Conservation (phyloP, 2,888 invertebrate genomes). For the Pheosia gnoma region DNA sequence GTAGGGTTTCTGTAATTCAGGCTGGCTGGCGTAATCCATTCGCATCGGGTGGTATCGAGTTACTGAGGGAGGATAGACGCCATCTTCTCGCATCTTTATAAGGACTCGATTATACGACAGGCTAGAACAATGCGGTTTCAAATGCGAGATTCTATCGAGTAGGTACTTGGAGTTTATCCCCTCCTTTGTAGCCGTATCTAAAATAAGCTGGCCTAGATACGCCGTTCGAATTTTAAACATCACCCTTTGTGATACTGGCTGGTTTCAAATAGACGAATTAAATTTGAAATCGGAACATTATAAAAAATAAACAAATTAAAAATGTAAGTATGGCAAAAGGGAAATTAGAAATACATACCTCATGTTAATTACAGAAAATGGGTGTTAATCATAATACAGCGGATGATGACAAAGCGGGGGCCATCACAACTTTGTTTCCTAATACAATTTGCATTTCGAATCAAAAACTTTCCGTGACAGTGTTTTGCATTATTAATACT, state of each 20-base stretch:
- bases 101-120: constrained; percentile 32
- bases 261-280: not conserved
- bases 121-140: constrained; percentile 27
- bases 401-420: constrained; percentile 67
- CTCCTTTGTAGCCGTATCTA: constrained; percentile 19
- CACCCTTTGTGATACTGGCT: not conserved
- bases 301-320: not conserved
- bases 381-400: constrained; percentile 66
- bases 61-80: constrained; percentile 64
- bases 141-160: constrained; percentile 26
- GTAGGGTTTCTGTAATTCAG: constrained; percentile 83
- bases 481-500: constrained; percentile 85
- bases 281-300: not conserved
- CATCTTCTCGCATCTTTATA: constrained; percentile 61
- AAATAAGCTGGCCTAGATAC: not conserved
- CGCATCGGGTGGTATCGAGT: constrained; percentile 69
- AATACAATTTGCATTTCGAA: constrained; percentile 83
- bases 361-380: constrained; percentile 38
- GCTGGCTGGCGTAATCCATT: constrained; percentile 76
- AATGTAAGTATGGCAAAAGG: not conserved
- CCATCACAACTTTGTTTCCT: constrained; percentile 79
- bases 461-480: constrained; percentile 84
- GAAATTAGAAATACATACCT: constrained; percentile 10
- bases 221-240: constrained; percentile 4
- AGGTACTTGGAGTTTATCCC: constrained; percentile 27